A percentile compares a stretch with the other conserved stretches of the same genome.
These are phyloP conservation scores for Plecturocebus donacophilus DNA, from an alignment of 2,113 vertebrate genomes.

Conservation along the genomic window DNA sequence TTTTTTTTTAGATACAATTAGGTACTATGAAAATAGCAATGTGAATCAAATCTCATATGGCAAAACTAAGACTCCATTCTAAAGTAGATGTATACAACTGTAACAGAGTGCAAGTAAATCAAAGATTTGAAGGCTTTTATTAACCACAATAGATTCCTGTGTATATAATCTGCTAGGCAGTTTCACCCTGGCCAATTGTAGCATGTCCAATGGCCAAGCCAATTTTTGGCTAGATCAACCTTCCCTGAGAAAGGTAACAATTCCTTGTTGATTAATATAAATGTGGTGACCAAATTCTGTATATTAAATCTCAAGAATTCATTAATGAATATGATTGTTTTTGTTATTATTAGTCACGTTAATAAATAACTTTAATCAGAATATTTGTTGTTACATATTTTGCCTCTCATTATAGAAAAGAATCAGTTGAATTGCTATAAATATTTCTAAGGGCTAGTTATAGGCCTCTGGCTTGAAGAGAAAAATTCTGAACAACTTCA, in stretches of 20 bases:
- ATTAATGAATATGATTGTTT: not conserved
- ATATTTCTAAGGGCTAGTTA: not conserved
- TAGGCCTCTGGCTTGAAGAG: not conserved
- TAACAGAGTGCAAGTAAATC: not conserved
- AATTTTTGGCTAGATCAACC: not conserved
- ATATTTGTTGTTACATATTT: not conserved
- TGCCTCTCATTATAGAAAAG: not conserved
- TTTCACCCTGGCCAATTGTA: not conserved
- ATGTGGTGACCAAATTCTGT: not conserved
- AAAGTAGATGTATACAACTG: not conserved
- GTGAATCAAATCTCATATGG: not conserved
- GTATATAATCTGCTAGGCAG: not conserved
- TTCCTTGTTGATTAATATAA: not conserved
- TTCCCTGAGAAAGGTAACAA: not conserved
- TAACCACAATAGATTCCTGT: not conserved
- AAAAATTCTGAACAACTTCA: not conserved
- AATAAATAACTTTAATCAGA: not conserved
- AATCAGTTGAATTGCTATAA: not conserved
- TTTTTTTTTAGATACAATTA: not conserved
- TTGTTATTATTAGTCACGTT: not conserved
- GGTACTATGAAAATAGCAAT: not conserved
- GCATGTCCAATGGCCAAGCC: not conserved
- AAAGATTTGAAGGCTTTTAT: not conserved
- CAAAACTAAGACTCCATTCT: not conserved
- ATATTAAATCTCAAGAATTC: constrained; percentile 19